A percentile compares a stretch with the other conserved stretches of the same genome.
Conservation (phyloP, 2,888 invertebrate genomes). For the Torymus aiolomorphi region DNA sequence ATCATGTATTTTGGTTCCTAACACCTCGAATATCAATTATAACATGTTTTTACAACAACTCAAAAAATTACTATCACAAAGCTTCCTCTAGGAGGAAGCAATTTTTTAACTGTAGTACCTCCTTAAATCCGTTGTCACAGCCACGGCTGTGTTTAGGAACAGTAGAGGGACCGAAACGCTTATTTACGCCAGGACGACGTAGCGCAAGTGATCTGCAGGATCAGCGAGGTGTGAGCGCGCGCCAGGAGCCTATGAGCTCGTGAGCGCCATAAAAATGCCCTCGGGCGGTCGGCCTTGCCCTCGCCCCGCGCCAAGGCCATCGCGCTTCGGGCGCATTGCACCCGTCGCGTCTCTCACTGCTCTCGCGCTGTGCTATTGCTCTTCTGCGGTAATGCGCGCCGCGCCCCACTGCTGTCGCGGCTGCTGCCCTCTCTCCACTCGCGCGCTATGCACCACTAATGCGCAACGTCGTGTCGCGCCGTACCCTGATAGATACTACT, state of each 20-base stretch:
- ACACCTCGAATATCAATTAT: too few species aligned
- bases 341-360: conserved; percentile 60
- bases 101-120: too few species aligned
- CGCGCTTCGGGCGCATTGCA: conserved; percentile 72
- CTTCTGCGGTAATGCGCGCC: conserved; percentile 1
- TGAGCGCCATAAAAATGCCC: conserved; percentile 64
- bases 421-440: conserved; percentile 43
- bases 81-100: too few species aligned
- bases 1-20: too few species aligned
- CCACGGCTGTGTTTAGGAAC: too few species aligned
- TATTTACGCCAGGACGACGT: too few species aligned
- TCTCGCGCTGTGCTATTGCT: conserved; percentile 1
- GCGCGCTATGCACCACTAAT: background rate
- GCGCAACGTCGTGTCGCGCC: conserved; percentile 32
- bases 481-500: conserved; percentile 55
- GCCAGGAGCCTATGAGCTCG: background rate
- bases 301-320: conserved; percentile 74
- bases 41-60: too few species aligned
- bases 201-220: too few species aligned
- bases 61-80: too few species aligned
- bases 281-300: conserved; percentile 74
- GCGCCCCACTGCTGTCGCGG: conserved; percentile 64
- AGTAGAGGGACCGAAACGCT: too few species aligned
- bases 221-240: too few species aligned
- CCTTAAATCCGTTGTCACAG: too few species aligned